Conservation (phyloP, 1,140 invertebrate genomes). For the Theocolax elegans region DNA sequence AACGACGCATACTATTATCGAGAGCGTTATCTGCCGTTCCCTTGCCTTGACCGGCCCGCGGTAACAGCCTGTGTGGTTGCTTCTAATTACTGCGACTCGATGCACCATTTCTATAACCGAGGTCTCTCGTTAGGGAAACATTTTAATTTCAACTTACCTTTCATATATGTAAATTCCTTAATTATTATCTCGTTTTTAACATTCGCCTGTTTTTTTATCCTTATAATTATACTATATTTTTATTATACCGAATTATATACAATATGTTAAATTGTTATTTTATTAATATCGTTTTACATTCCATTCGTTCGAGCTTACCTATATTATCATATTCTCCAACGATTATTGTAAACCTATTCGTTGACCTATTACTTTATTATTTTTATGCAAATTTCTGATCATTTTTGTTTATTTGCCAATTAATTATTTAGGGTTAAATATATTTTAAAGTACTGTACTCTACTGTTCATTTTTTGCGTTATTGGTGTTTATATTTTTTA, state of each 20-base stretch:
- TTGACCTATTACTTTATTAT: too few species aligned
- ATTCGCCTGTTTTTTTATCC: background rate
- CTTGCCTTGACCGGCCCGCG: constrained; percentile 31
- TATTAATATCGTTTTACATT: too few species aligned
- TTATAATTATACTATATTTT: too few species aligned
- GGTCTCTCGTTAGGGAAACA: constrained; percentile 22
- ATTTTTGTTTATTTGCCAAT: too few species aligned
- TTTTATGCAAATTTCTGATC: too few species aligned
- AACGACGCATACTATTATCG: constrained; percentile 40
- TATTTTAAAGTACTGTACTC: too few species aligned
- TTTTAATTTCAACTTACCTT: constrained; percentile 27
- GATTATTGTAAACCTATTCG: too few species aligned
- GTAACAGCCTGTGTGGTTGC: constrained; percentile 22
- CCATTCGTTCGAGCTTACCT: too few species aligned
- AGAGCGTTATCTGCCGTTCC: constrained; percentile 40
- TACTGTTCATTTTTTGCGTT: too few species aligned
- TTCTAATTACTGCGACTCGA: constrained; percentile 37
- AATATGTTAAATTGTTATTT: background rate
- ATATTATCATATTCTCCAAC: too few species aligned
- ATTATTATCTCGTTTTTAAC: background rate
- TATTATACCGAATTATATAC: background rate
- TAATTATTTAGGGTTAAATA: too few species aligned
- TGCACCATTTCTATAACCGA: constrained; percentile 33
- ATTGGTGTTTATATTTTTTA: too few species aligned
- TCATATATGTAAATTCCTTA: background rate